Evolutionary conservation across 2,888 invertebrate species (phyloP), one percentile per base, ranked within the genome.

Genomic region (Drosophila diplacantha): DNA sequence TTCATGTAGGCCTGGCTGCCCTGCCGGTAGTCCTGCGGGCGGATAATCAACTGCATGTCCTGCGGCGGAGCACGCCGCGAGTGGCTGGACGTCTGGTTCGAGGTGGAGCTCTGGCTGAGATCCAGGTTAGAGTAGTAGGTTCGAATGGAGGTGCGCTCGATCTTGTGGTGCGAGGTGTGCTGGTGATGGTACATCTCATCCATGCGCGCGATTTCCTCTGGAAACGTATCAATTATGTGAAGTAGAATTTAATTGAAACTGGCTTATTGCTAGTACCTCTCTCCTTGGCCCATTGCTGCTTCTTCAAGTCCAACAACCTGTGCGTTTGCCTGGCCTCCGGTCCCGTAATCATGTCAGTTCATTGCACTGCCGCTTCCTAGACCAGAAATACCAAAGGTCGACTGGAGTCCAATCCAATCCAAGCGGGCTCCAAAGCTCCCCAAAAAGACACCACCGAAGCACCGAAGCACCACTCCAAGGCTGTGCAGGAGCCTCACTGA

Each of bases 201-300:
- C 81, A 95, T 91, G 73, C 92, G 92, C 74, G 93, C 93, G 89
- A 95, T 92, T 90, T 95, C 95, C 89, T 95, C 95, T 95, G 89
- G 11, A 39, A 24, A 29, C n/a, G 8, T 2, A 16, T 7, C 18
- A 14, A 22, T 20, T 38, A 22, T 34, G n/a, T 5, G 0, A 7
- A 11, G 3, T 3, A 0, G 1, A 6, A 6, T 31, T 11, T 7
- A 2, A 16, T 22, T 44, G 9, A 9, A 3, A 2, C 9, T 7
- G 8, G 0, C 5, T 12, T 9, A 4, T 1, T 2, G 1, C 12
- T 26, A 3, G 3, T 7, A 96, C 97, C 96, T 92, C 93, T 92
- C 90, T 97, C 97, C 88, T 91, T 92, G 79, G 96, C 96, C 97
- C 97, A 97, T 92, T 97, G 96, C 85, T 94, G 91, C 88, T 93